These are phyloP conservation scores for Chionomys nivalis DNA, from an alignment of 2,113 vertebrate species.

Conservation along the genomic window DNA sequence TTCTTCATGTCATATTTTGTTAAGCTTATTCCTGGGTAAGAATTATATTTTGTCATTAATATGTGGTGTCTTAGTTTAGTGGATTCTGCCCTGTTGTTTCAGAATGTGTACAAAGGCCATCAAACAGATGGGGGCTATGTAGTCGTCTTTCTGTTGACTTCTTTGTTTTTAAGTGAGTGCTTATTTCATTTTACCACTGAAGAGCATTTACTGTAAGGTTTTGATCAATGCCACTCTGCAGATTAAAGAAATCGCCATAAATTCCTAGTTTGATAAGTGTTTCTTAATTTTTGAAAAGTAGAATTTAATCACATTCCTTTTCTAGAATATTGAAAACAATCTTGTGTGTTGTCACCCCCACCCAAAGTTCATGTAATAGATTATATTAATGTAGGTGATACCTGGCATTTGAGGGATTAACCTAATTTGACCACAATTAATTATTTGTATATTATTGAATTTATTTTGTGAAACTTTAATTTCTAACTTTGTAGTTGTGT, in stretches of 20 bases:
- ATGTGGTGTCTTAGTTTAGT: background rate
- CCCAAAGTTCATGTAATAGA: background rate
- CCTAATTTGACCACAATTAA: background rate
- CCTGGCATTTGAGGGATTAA: background rate
- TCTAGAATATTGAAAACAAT: conserved; percentile 22
- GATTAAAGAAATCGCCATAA: conserved; percentile 40
- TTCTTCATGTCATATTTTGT: background rate
- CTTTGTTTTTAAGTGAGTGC: background rate
- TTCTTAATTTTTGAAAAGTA: background rate
- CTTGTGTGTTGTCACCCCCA: background rate
- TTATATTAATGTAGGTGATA: background rate
- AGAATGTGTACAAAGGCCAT: background rate
- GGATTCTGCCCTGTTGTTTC: background rate
- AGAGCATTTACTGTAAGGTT: conserved; percentile 33
- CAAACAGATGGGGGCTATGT: background rate
- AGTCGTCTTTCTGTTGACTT: background rate
- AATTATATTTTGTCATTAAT: background rate
- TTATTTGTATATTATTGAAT: background rate
- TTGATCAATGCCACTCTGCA: background rate
- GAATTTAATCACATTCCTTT: conserved; percentile 35
- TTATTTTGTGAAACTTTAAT: background rate
- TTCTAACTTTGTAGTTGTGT: background rate
- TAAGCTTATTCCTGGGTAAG: background rate
- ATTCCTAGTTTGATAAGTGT: conserved; percentile 9
- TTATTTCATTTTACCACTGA: conserved; percentile 12